Percentiles rank a stretch among this genome's conserved stretches.
phyloP scores from a whole-genome alignment of 2,113 vertebrate genomes.

The Lates calcarifer region DNA sequence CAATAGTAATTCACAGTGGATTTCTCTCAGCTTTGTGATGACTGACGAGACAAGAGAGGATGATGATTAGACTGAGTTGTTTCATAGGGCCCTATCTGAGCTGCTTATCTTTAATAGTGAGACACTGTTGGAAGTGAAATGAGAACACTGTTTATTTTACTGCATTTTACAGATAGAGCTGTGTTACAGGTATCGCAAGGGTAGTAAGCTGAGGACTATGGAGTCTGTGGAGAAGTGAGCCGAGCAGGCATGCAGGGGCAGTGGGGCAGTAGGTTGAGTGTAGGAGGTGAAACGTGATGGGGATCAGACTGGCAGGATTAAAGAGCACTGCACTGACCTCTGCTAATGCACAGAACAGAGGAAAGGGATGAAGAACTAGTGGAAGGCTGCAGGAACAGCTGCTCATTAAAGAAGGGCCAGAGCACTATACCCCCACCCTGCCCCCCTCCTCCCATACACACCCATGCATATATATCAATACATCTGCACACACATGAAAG shows the following conservation, averaged over 20 bases:
- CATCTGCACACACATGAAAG: not conserved
- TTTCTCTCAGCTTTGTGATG: constrained; percentile 67
- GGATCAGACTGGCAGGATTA: constrained; percentile 82
- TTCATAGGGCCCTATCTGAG: constrained; percentile 14
- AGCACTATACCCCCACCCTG: too few species aligned
- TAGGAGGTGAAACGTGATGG: constrained; percentile 77
- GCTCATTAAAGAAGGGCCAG: constrained; percentile 48
- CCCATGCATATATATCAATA: not conserved
- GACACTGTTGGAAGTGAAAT: not conserved
- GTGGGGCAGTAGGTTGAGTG: constrained; percentile 76
- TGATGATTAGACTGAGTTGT: constrained; percentile 51
- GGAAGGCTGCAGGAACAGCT: constrained; percentile 65
- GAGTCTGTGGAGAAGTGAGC: not conserved
- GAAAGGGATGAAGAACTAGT: constrained; percentile 32
- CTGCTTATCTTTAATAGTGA: constrained; percentile 14
- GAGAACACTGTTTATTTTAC: not conserved
- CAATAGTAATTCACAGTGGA: constrained; percentile 62
- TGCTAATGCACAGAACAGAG: constrained; percentile 60
- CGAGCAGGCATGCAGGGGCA: constrained; percentile 50
- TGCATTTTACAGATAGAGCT: constrained; percentile 13
- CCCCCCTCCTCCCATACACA: not conserved
- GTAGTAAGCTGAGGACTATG: not conserved
- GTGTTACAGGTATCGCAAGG: constrained; percentile 31
- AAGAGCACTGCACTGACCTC: constrained; percentile 68
- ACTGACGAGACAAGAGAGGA: constrained; percentile 56